Percentiles rank a stretch among this genome's conserved stretches.
Evolutionary conservation across 2,888 invertebrate genomes (phyloP).

Genomic region (Belgica antarctica): DNA sequence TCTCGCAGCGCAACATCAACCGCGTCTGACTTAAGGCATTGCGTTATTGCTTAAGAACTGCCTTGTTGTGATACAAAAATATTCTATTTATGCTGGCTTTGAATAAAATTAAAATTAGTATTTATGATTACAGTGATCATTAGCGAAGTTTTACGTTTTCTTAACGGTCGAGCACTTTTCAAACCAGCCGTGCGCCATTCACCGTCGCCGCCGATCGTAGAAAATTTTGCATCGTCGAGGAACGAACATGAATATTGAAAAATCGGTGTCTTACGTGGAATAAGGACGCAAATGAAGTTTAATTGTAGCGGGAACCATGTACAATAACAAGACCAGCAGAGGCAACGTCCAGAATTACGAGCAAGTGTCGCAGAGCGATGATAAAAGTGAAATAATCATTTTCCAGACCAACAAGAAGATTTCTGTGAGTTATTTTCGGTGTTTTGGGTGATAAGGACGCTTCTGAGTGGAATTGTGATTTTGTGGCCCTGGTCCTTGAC

Average conservation of each 20-base stretch:
- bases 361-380: conserved; percentile 33
- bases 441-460: no score
- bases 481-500: no score
- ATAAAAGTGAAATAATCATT: conserved; percentile 41
- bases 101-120: no score
- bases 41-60: no score
- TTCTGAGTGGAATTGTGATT: background rate
- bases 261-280: background rate
- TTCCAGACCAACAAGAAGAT: conserved; percentile 38
- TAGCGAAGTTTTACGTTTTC: no score
- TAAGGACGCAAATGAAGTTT: background rate
- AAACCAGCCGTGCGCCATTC: background rate
- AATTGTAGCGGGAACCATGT: conserved; percentile 19
- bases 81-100: no score
- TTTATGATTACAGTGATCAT: no score
- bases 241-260: conserved; percentile 6
- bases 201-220: background rate
- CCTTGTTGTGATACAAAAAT: no score
- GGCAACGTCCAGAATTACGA: conserved; percentile 34
- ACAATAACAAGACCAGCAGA: conserved; percentile 12
- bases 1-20: conserved; percentile 52
- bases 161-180: background rate
- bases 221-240: background rate
- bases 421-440: conserved; percentile 28
- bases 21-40: no score